Evolutionary conservation across 2,888 invertebrate genomes (phyloP), one percentile per base, ranked within the genome.

Genomic region (Leptarthrus brevirostris): DNA sequence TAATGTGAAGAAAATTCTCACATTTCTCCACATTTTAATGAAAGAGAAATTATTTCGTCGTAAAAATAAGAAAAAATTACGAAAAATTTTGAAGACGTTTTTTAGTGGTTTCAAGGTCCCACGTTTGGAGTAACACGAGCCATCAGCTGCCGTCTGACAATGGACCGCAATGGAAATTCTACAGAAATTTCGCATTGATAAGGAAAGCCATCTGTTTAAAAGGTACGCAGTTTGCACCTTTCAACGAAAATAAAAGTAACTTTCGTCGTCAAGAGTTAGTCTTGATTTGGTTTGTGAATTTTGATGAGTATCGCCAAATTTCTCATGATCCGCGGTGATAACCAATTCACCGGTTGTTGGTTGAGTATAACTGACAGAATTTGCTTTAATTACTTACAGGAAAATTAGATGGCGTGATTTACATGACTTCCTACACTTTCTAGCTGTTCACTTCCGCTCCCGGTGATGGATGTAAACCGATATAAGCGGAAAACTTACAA

Each of bases 1-100:
- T 86, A 14, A 49, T 86, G 85, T 73, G 75, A 40, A 58, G 54
- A 61, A 64, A 76, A 14, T 74, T 56, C 70, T 56, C 72, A 77
- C 74, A 69, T 75, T 47, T 82, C 77, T 73, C 47, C 70, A 24
- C 40, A 14, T 20, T 64, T 36, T 69, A 53, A 66, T 49, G 75
- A 75, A 74, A 70, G 75, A 74, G 75, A 66, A 71, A 53, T 54
- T 54, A 40, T 54, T 36, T 34, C 36, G 18, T 40, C 30, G 30
- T n/a, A 54, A 54, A 22, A 54, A 24, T 8, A 49, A 49, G 20
- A 49, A 49, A 40, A 26, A 64, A 44, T 64, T 64, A 44, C 44
- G 44, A 47, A 61, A 61, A 30, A 30, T 18, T 53, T 61, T 61
- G 61, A 40, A 61, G 22, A 47, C 24, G 49, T 69, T 30, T 49